Evolutionary conservation across 2,888 invertebrate species (phyloP).

Genomic region (Tryphoninae sp.): DNA sequence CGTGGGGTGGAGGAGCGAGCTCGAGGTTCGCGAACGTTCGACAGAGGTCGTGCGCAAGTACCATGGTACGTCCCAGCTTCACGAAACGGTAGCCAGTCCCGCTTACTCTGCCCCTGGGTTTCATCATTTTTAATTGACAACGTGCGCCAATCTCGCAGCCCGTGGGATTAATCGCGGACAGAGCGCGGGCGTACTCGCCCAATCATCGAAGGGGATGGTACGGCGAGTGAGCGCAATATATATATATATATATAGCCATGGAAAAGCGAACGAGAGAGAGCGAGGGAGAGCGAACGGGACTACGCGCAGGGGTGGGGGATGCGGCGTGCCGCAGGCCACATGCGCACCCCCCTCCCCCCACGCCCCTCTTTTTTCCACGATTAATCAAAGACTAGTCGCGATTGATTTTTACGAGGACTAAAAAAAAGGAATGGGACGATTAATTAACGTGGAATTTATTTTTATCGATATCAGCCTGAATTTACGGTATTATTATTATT

Average conservation of each 20-base stretch:
- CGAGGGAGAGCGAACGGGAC: slow-evolving; percentile 41
- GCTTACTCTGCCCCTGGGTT: slow-evolving; percentile 64
- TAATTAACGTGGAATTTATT: neutral
- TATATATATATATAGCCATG: slow-evolving; percentile 1
- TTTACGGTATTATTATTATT: neutral
- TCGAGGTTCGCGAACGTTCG: slow-evolving; percentile 76
- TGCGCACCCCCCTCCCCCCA: slow-evolving; percentile 20
- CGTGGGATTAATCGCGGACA: slow-evolving; percentile 75
- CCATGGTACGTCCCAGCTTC: slow-evolving; percentile 9
- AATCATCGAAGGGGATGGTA: slow-evolving; percentile 55
- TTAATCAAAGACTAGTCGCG: slow-evolving; percentile 58
- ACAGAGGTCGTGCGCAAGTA: slow-evolving; percentile 55
- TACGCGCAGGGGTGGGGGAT: slow-evolving; percentile 43
- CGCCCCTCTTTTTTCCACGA: slow-evolving; percentile 31
- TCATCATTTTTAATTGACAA: slow-evolving; percentile 80
- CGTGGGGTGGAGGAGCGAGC: neutral
- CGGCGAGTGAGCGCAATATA: slow-evolving; percentile 67
- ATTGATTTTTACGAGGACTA: slow-evolving; percentile 53
- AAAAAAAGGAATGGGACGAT: slow-evolving; percentile 1
- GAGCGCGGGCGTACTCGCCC: slow-evolving; percentile 54
- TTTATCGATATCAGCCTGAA: neutral
- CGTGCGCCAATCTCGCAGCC: slow-evolving; percentile 75
- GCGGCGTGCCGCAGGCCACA: slow-evolving; percentile 62
- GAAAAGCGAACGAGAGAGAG: neutral
- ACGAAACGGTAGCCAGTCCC: slow-evolving; percentile 26